Base-by-base conservation (phyloP, 2,113 vertebrate genomes). In the Chaetops frenatus region DNA sequence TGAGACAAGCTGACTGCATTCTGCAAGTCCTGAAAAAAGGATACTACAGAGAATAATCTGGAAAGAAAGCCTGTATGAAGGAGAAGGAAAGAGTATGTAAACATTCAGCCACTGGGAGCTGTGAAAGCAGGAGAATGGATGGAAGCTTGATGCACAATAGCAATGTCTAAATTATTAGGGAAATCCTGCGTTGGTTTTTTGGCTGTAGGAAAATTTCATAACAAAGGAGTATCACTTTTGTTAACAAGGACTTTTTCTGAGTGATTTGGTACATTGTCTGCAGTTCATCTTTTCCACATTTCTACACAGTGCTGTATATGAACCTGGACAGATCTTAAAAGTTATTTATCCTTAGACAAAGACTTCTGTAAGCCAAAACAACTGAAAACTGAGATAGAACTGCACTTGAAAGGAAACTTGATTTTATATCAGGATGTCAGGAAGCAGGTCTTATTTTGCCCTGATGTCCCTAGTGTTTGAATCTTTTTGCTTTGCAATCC, bases 1-100 rank as follows among this genome's bases (percentile, higher is more conserved):
- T 58, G 61, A 50, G 44, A 51, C 2, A 33, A 33, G 14, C 11
- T 44, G 13, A 11, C 36, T 50, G 21, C 0, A 0, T 58, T 57
- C 20, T 76, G 29, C 27, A 44, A 44, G 15, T 86, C 62, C 38
- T 86, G 27, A 33, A 27, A 60, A 45, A 67, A 60, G 24, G 13
- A 50, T n/a, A 42, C 27, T 14, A 5, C 17, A 54, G 23, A 40
- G 1, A 54, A 27, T n/a, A n/a, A 54, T 28, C 22, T 81, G 40
- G 12, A 67, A 19, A 12, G 28, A 44, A 69, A 44, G 29, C 10
- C 36, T 65, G 4, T 28, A 28, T 15, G 56, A 69, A 61, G 27
- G 23, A 77, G 76, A 82, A 70, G 15, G 40, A 71, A 61, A 21
- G 19, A n/a, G 11, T 4, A 21, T 16, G 22, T 25, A 58, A 67